These are phyloP conservation scores for Papilio elwesi DNA, from an alignment of 2,888 invertebrate genomes.

Conservation along the genomic window DNA sequence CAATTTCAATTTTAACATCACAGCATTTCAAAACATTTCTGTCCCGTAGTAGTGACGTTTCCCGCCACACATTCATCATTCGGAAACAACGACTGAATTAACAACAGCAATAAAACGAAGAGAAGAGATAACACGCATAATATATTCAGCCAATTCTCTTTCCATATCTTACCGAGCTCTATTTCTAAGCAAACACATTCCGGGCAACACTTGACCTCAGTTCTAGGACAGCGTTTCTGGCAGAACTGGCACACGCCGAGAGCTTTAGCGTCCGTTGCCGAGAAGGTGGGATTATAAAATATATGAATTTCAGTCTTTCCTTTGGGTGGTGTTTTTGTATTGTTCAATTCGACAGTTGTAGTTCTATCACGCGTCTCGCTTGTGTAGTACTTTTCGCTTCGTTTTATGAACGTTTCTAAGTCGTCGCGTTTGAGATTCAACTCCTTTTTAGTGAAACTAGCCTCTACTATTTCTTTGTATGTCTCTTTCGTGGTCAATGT, in stretches of 20 bases:
- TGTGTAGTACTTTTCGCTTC: conserved; percentile 78
- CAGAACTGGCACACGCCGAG: conserved; percentile 70
- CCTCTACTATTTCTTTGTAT: conserved; percentile 68
- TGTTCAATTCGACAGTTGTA: conserved; percentile 64
- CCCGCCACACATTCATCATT: conserved; percentile 56
- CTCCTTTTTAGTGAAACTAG: conserved; percentile 72
- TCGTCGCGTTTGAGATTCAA: conserved; percentile 63
- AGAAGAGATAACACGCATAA: conserved; percentile 65
- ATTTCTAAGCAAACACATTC: conserved; percentile 70
- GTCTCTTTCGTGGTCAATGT: conserved; percentile 75
- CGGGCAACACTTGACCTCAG: conserved; percentile 69
- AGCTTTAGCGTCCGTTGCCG: conserved; percentile 55
- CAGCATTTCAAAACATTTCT: conserved; percentile 63
- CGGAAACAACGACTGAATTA: conserved; percentile 68
- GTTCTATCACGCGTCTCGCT: conserved; percentile 65
- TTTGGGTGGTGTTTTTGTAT: conserved; percentile 52
- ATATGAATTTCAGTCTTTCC: conserved; percentile 75
- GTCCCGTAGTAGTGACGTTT: conserved; percentile 51
- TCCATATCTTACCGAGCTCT: conserved; percentile 67
- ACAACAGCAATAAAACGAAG: conserved; percentile 65
- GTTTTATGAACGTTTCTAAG: conserved; percentile 75
- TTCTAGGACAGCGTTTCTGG: conserved; percentile 65
- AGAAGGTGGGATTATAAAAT: conserved; percentile 78
- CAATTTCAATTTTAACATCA: conserved; percentile 31
- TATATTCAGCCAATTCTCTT: conserved; percentile 77